Evolutionary conservation across 2,113 vertebrate genomes (phyloP), one percentile per base, ranked within the genome.

Genomic region (Colinus virginianus): DNA sequence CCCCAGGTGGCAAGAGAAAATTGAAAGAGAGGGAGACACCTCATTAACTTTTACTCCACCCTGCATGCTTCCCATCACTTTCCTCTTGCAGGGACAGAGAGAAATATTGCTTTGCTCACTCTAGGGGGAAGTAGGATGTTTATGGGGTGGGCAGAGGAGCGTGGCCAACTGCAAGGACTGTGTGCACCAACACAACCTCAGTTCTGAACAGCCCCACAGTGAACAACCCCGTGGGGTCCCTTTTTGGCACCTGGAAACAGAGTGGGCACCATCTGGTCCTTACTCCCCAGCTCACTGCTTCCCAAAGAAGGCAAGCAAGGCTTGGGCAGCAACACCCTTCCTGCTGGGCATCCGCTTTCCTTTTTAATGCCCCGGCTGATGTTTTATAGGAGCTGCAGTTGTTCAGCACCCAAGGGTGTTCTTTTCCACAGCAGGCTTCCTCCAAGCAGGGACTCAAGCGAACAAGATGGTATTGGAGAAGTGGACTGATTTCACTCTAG

Each of bases 1-100:
- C 78, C 18, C 62, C 58, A 34, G 48, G 79, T 76, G 84, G 87
- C 81, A 83, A 85, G 63, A 36, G 16, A 78, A 81, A 83, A 87
- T 14, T 55, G 55, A 86, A 88, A 53, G 71, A 59, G 78, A 17
- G 43, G 68, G 76, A 90, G 59, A n/a, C 59, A 87, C 45, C 43
- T 95, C 78, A 48, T 87, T 78, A 68, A 63, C 40, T 90, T 82
- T 90, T 17, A 46, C 46, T 66, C 81, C 12, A 7, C 55, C 42
- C 71, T 53, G 28, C 34, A 58, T 74, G 63, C 32, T 94, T 89
- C 74, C 46, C 51, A 71, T 15, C 40, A 21, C 30, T 64, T 71
- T 71, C 22, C 26, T 79, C 45, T 72, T 71, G 76, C 7, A 6
- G 32, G 72, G 63, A 30, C 1, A 21, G 55, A 75, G 64, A 72